A percentile compares a stretch with the other conserved stretches of the same genome.
phyloP scores from a whole-genome alignment of 2,797 vertebrate genomes.

The Melanogrammus aeglefinus region DNA sequence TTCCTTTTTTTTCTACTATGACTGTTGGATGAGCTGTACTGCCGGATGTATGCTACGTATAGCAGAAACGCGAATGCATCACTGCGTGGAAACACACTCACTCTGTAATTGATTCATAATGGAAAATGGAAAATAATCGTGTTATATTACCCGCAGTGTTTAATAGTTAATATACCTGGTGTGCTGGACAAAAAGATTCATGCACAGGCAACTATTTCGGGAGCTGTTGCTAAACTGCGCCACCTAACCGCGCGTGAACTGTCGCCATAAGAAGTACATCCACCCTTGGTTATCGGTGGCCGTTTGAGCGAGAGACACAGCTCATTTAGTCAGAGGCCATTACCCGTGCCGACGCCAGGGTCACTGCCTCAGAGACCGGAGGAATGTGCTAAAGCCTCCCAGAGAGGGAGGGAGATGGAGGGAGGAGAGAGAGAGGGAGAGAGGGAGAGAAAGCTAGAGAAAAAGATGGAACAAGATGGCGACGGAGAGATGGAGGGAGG shows the following conservation, averaged over 20 bases:
- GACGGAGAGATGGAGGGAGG: not conserved
- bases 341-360: conserved; percentile 43
- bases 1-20: not conserved
- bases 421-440: not conserved
- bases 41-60: not conserved
- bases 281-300: conserved; percentile 34
- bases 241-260: not conserved
- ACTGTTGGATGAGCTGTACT: not conserved
- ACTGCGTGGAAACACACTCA: not conserved
- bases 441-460: not conserved
- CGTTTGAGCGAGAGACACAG: conserved; percentile 46
- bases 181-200: not conserved
- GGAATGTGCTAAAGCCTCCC: conserved; percentile 41
- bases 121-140: not conserved
- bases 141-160: not conserved
- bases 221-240: not conserved
- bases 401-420: not conserved
- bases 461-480: not conserved
- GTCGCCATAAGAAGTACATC: conserved; percentile 15
- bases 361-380: conserved; percentile 41
- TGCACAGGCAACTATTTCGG: not conserved
- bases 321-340: conserved; percentile 53
- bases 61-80: not conserved
- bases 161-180: not conserved
- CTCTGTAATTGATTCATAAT: not conserved